A percentile compares a stretch with the other conserved stretches of the same genome.
Conservation (phyloP, 1,140 invertebrate species). For the Euura lappo region DNA sequence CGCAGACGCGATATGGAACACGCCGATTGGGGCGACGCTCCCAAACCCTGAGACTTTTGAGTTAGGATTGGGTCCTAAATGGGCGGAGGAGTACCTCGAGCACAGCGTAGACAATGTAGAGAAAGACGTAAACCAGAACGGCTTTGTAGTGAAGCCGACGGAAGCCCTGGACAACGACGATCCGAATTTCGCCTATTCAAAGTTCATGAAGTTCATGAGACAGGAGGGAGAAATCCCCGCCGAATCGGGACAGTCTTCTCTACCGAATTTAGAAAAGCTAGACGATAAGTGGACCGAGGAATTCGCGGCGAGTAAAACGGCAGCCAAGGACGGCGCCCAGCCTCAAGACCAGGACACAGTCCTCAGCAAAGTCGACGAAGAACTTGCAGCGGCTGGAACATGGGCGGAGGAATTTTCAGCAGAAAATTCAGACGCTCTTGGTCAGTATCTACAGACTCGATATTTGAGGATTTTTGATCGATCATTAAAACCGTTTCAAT, state of each 20-base stretch:
- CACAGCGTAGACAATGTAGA: constrained; percentile 51
- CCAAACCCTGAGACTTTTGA: constrained; percentile 47
- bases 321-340: constrained; percentile 41
- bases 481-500: constrained; percentile 31
- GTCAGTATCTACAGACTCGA: constrained; percentile 18
- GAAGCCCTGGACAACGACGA: constrained; percentile 67
- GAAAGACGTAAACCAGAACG: constrained; percentile 36
- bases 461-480: constrained; percentile 1
- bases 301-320: constrained; percentile 44
- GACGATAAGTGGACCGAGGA: constrained; percentile 64
- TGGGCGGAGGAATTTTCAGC: constrained; percentile 53
- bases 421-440: constrained; percentile 31
- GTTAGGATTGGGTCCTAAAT: constrained; percentile 60
- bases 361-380: constrained; percentile 43
- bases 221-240: constrained; percentile 70
- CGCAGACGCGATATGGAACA: constrained; percentile 55
- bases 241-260: constrained; percentile 52
- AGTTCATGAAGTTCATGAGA: constrained; percentile 88
- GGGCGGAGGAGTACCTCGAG: constrained; percentile 69
- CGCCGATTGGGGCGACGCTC: constrained; percentile 19
- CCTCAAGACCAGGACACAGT: constrained; percentile 42
- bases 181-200: constrained; percentile 74
- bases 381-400: constrained; percentile 38
- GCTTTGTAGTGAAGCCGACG: constrained; percentile 64
- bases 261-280: constrained; percentile 49